Evolutionary conservation across 1,140 invertebrate species (phyloP).

Genomic region (Drosophila athabasca): DNA sequence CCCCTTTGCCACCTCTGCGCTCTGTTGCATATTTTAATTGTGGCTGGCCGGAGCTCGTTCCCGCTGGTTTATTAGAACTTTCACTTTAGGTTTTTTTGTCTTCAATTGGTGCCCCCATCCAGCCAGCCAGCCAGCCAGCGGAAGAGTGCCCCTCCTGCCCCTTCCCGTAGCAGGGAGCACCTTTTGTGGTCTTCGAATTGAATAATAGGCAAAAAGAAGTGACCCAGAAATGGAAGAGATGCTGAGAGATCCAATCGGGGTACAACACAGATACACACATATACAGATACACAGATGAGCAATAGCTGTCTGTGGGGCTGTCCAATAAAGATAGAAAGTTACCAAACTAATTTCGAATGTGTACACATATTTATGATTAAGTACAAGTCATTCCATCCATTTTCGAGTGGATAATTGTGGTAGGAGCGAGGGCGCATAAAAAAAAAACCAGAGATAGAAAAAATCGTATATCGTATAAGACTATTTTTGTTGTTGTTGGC

Average conservation of each 20-base stretch:
- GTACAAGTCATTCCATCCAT: conserved; percentile 46
- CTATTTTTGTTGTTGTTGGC: conserved; percentile 16
- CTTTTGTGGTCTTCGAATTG: conserved; percentile 38
- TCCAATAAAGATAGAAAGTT: conserved; percentile 40
- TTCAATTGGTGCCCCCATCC: conserved; percentile 58
- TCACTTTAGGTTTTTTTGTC: conserved; percentile 68
- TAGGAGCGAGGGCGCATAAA: conserved; percentile 23
- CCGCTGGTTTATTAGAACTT: conserved; percentile 71
- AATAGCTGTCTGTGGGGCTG: conserved; percentile 22
- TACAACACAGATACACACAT: neutral
- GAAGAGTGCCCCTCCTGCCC: too few relatives aligned
- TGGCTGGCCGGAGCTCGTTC: neutral
- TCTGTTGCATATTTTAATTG: conserved; percentile 32
- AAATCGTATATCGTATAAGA: neutral
- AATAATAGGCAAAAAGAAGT: conserved; percentile 55
- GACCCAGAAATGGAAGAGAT: conserved; percentile 57
- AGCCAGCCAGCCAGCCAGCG: neutral
- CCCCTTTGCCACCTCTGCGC: neutral
- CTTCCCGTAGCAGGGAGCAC: neutral
- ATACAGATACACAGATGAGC: conserved; percentile 21
- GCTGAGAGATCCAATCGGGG: conserved; percentile 39
- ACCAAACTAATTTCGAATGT: conserved; percentile 43
- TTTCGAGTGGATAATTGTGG: conserved; percentile 66
- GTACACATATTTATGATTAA: conserved; percentile 15
- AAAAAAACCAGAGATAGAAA: conserved; percentile 37